Percentiles rank a stretch among this genome's conserved stretches.
Conservation (phyloP, 2,113 vertebrate genomes). For the Hemichromis elongatus region DNA sequence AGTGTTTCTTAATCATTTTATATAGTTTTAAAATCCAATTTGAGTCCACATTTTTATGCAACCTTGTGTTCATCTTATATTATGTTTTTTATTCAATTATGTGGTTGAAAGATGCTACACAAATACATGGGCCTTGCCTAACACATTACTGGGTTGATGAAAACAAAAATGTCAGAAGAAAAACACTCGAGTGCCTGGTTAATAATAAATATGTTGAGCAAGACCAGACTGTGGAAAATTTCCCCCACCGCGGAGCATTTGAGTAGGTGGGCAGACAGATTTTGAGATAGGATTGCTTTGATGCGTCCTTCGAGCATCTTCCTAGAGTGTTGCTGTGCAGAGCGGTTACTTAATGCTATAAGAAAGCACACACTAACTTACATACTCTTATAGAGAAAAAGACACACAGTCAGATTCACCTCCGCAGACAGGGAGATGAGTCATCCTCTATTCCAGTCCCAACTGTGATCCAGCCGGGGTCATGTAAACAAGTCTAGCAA, state of each 20-base stretch:
- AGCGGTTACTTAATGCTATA: slow-evolving; percentile 33
- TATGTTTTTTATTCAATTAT: no score
- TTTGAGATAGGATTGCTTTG: not conserved
- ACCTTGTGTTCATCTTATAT: not conserved
- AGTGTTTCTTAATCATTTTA: not conserved
- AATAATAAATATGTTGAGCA: not conserved
- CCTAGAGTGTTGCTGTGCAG: slow-evolving; percentile 42
- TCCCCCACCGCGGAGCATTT: not conserved
- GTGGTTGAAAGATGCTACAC: not conserved
- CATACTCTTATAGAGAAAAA: slow-evolving; percentile 9
- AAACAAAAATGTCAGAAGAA: not conserved
- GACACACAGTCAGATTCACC: slow-evolving; percentile 37
- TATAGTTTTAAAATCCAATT: not conserved
- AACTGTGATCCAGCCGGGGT: slow-evolving; percentile 44
- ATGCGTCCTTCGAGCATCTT: slow-evolving; percentile 9
- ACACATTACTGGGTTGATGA: not conserved
- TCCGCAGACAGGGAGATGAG: slow-evolving; percentile 43
- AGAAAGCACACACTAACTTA: slow-evolving; percentile 21
- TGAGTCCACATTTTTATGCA: not conserved
- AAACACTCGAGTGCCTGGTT: not conserved
- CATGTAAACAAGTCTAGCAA: slow-evolving; percentile 62
- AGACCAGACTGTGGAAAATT: slow-evolving; percentile 1
- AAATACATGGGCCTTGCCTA: not conserved
- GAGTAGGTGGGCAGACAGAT: not conserved
- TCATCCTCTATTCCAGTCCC: slow-evolving; percentile 60